These are phyloP conservation scores for Serinus canaria DNA, from an alignment of 2,113 vertebrate genomes.

Conservation along the genomic window DNA sequence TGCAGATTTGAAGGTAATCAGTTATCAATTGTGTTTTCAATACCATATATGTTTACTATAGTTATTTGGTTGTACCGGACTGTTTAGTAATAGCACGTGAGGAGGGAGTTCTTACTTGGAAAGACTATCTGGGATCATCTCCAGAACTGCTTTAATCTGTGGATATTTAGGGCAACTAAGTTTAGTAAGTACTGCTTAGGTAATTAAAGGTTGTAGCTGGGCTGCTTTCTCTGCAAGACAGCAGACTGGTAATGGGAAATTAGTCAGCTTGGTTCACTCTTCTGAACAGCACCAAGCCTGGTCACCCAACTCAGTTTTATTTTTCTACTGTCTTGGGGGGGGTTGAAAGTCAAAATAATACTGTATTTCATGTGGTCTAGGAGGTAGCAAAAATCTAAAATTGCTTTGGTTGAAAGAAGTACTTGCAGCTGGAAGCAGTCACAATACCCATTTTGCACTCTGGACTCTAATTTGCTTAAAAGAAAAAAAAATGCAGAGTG, in stretches of 20 bases:
- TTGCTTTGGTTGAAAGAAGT: not conserved
- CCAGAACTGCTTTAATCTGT: conserved; percentile 51
- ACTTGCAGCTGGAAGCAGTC: not conserved
- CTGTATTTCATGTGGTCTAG: not conserved
- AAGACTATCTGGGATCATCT: conserved; percentile 15
- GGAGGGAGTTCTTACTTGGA: conserved; percentile 28
- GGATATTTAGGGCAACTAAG: conserved; percentile 37
- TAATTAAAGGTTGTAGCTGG: conserved; percentile 25
- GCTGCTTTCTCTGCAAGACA: not conserved
- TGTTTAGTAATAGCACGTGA: not conserved
- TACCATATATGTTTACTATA: not conserved
- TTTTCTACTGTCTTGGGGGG: not conserved
- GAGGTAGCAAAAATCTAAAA: not conserved
- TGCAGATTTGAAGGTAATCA: not conserved
- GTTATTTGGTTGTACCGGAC: not conserved
- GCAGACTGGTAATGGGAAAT: not conserved
- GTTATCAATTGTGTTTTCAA: not conserved
- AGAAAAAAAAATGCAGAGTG: not conserved
- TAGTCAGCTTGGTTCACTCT: not conserved
- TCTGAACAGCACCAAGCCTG: not conserved
- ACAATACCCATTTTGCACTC: not conserved
- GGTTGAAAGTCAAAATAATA: not conserved
- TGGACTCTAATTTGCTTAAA: not conserved
- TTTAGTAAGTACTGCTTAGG: conserved; percentile 49
- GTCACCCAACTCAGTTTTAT: not conserved